Base-by-base conservation (phyloP, 2,888 invertebrate species). In the Agrochola lota region DNA sequence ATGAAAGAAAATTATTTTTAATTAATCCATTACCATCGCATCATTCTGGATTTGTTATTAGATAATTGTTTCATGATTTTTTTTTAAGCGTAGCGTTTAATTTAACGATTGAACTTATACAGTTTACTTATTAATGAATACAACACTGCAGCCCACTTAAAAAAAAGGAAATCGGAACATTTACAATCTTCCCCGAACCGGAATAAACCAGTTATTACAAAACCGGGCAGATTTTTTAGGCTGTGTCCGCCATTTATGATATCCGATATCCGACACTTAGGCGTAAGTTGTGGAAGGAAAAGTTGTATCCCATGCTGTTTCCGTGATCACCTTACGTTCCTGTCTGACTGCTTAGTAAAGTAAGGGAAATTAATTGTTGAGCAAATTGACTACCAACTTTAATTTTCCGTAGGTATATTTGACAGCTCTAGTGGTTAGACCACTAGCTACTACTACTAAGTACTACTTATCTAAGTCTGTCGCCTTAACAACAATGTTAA, bases 211-310 rank as follows among this genome's bases (percentile, higher is more conserved):
- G 55, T n/a, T 52, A 49, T 68, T 52, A 23, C 17, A n/a, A 60
- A 73, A 66, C 66, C 46, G n/a, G n/a, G 40, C 23, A 46, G 17
- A 12, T 67, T 74, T 64, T 78, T 77, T 68, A 64, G 67, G 69
- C 68, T 60, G 12, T 59, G 40, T 75, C 62, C 70, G 75, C 35
- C n/a, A 71, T 74, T 85, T 80, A 83, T 78, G 59, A 77, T 74
- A 78, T 82, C 71, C 78, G 59, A 77, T 74, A 78, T 82, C 71
- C 78, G 57, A 57, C 49, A 72, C n/a, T 68, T 26, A 30, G 15
- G 46, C 30, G 26, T 55, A 57, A 63, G 55, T 30, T 15, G 59
- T 78, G 46, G 60, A 75, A 75, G 75, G 71, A 79, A 85, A 86
- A 78, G 78, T 85, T 71, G 80, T 66, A 55, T 26, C 11, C 35